These are phyloP conservation scores for Riparia riparia DNA, from an alignment of 2,113 vertebrate genomes.

Conservation along the genomic window DNA sequence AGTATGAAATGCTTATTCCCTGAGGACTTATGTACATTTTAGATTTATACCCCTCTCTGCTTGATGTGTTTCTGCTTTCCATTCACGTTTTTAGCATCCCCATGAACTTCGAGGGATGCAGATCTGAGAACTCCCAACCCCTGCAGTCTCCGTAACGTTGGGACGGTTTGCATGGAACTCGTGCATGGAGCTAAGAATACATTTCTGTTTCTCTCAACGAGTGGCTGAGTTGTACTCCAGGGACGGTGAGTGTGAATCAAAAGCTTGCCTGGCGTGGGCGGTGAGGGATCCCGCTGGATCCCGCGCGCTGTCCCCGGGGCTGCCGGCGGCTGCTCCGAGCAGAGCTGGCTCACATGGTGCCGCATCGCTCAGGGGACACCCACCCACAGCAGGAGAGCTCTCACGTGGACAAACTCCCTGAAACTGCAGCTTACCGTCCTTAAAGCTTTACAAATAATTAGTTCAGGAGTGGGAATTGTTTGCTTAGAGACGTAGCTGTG, in stretches of 20 bases:
- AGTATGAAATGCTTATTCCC: background rate
- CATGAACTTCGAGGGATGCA: background rate
- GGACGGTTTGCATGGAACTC: background rate
- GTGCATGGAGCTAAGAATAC: conserved; percentile 1
- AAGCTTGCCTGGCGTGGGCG: background rate
- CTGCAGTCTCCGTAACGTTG: background rate
- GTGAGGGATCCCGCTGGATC: background rate
- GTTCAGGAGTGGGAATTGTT: background rate
- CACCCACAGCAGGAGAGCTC: background rate
- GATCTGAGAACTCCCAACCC: background rate
- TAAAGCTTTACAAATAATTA: background rate
- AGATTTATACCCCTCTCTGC: background rate
- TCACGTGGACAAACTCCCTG: too few relatives aligned
- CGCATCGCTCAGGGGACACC: background rate
- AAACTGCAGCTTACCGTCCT: fast-evolving
- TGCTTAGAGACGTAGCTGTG: background rate
- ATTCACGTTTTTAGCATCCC: background rate
- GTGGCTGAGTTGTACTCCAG: background rate
- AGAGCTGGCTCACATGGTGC: fast-evolving
- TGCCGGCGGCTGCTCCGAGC: background rate
- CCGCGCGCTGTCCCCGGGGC: background rate
- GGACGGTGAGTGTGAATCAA: background rate
- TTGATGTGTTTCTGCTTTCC: background rate
- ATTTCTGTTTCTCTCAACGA: background rate
- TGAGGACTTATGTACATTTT: background rate